Evolutionary conservation across 2,888 invertebrate species (phyloP).

Genomic region (Ecliptopera silaceata): DNA sequence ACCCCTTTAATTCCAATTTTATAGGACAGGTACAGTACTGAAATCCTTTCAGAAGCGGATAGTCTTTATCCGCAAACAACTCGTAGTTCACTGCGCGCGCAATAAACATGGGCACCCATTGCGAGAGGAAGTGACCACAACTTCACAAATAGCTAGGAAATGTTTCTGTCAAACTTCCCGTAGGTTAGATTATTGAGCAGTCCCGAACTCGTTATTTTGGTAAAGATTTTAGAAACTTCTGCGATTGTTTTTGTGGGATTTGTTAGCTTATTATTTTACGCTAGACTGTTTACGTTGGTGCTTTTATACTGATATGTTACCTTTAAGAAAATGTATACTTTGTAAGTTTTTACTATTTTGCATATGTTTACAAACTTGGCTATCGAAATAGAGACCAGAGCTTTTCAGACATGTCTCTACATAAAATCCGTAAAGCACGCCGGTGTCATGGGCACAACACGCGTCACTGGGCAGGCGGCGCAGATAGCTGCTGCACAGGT

Average conservation of each 20-base stretch:
- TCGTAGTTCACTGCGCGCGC: constrained; percentile 23
- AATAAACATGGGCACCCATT: constrained; percentile 31
- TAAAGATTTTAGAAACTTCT: constrained; percentile 13
- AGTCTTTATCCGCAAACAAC: constrained; percentile 38
- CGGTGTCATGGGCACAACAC: constrained; percentile 33
- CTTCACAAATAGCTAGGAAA: constrained; percentile 25
- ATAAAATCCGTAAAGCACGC: constrained; percentile 17
- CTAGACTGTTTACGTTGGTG: not conserved
- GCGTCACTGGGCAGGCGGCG: constrained; percentile 25
- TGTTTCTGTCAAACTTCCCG: constrained; percentile 23
- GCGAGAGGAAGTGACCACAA: constrained; percentile 27
- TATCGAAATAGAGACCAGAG: not conserved
- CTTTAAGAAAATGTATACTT: too few relatives aligned
- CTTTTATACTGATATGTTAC: too few relatives aligned
- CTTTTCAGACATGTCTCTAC: constrained; percentile 4
- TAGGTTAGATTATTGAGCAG: constrained; percentile 21
- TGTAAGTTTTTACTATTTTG: too few relatives aligned
- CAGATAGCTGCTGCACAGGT: constrained; percentile 29
- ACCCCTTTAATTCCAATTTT: constrained; percentile 30
- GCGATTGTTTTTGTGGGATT: constrained; percentile 8
- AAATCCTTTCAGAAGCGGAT: constrained; percentile 37
- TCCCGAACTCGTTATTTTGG: constrained; percentile 19
- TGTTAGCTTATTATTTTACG: constrained; percentile 5
- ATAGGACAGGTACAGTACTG: constrained; percentile 32
- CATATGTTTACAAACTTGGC: not conserved